Evolutionary conservation across 2,797 vertebrate genomes (phyloP), one percentile per base, ranked within the genome.

Genomic region (Dicrostonyx torquatus): DNA sequence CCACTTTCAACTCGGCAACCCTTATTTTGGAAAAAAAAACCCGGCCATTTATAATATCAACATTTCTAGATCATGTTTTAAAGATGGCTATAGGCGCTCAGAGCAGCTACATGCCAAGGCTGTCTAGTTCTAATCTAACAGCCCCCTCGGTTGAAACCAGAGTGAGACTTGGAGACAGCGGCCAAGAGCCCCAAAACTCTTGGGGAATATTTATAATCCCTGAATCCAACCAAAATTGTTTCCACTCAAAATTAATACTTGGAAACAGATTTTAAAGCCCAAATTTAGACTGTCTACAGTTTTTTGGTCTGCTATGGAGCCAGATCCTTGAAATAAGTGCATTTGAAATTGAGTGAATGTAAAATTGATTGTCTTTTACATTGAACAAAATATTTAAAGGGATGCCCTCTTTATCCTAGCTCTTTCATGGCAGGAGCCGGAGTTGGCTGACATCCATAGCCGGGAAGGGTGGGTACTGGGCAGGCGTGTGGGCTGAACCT

Each of bases 191-290:
- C 40, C 94, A 97, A 97, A 96, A 96, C 97, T 77, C 82, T 95
- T 97, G 96, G 77, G 97, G 55, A 34, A 94, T 75, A 93, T 92
- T 96, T 97, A 94, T 97, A 97, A 97, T 76, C 76, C 91, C 95
- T 89, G 75, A 95, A 95, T 94, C 97, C 87, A 96, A 96, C 89
- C 92, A 83, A 97, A 98, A 97, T 96, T 97, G 96, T 97, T 97
- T 98, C 97, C 96, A 97, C 97, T 96, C 64, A 95, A 89, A 93
- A 77, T 96, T 97, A 97, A 97, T 97, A 96, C 93, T 95, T 96
- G 91, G 97, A 98, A 96, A 90, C 92, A 96, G 97, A 97, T 40
- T 97, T 97, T 95, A 92, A 97, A 97, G 64, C 87, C 91, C 96
- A 95, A 90, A 97, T 97, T 75, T 92, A 97, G 92, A 95, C 76